Percentiles rank a stretch among this genome's conserved stretches.
phyloP scores from a whole-genome alignment of 1,140 invertebrate genomes.

The Diprion similis region DNA sequence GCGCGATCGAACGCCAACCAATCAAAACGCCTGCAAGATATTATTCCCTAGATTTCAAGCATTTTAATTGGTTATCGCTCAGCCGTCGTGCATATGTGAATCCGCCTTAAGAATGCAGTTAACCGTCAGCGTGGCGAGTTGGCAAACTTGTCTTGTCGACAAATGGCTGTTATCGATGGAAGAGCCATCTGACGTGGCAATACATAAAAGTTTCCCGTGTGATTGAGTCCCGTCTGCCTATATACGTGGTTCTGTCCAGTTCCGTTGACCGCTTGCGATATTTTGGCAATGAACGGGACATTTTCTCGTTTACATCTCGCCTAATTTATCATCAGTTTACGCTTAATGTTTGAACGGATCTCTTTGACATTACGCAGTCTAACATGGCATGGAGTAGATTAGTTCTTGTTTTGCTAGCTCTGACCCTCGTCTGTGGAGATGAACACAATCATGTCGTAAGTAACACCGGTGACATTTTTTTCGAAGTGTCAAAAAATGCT shows the following conservation, averaged over 20 bases:
- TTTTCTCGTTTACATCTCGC: constrained; percentile 32
- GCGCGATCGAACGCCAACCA: no score
- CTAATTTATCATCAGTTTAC: constrained; percentile 29
- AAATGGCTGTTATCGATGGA: constrained; percentile 11
- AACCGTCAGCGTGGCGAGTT: no score
- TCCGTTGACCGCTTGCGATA: constrained; percentile 24
- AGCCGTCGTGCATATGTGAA: no score
- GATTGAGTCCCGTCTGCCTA: constrained; percentile 10
- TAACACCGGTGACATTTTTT: constrained; percentile 32
- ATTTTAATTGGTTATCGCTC: no score
- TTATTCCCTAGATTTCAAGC: no score
- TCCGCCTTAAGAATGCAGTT: no score
- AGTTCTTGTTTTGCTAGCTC: constrained; percentile 45
- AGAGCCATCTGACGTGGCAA: constrained; percentile 34
- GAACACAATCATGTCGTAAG: constrained; percentile 70
- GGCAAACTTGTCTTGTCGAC: no score
- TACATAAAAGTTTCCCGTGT: constrained; percentile 17
- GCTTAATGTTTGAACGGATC: constrained; percentile 18
- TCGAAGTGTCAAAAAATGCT: constrained; percentile 19
- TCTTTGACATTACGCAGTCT: constrained; percentile 18
- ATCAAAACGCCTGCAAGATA: no score
- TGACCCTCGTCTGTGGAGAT: constrained; percentile 56
- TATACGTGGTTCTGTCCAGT: constrained; percentile 38
- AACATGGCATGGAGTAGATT: constrained; percentile 44
- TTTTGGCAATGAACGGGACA: constrained; percentile 39